Conservation (phyloP, 2,888 invertebrate genomes). For the Pheosia tremula region DNA sequence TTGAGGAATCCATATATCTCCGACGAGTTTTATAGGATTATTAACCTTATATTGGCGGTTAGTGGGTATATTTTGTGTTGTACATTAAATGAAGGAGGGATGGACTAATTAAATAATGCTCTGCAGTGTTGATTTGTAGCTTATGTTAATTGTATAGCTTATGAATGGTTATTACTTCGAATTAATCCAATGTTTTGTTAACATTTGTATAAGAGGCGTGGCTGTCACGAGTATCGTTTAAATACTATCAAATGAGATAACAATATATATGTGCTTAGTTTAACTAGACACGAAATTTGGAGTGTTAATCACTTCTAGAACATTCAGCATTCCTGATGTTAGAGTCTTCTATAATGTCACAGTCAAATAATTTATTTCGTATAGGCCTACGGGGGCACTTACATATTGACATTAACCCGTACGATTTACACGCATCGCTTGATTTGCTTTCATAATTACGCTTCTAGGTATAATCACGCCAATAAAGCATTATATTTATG, state of each 20-base stretch:
- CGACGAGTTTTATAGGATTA: constrained; percentile 9
- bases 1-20: constrained; percentile 39
- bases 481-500: constrained; percentile 55
- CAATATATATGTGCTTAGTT: not conserved
- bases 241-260: not conserved
- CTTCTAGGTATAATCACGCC: constrained; percentile 37
- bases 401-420: no score
- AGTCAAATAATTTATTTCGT: no score
- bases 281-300: not conserved
- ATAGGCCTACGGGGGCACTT: no score
- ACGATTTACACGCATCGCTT: constrained; percentile 35
- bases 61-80: constrained; percentile 5
- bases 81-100: constrained; percentile 14
- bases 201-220: constrained; percentile 12
- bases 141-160: constrained; percentile 39
- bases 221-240: constrained; percentile 7
- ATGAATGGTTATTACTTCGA: constrained; percentile 23
- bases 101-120: constrained; percentile 35
- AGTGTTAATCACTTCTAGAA: no score
- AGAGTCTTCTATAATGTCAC: no score
- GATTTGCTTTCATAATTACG: constrained; percentile 26
- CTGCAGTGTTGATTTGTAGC: constrained; percentile 45
- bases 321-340: no score
- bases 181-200: constrained; percentile 17
- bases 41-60: not conserved